Conservation (phyloP, 2,113 vertebrate species). For the Melanerpes aurifrons region DNA sequence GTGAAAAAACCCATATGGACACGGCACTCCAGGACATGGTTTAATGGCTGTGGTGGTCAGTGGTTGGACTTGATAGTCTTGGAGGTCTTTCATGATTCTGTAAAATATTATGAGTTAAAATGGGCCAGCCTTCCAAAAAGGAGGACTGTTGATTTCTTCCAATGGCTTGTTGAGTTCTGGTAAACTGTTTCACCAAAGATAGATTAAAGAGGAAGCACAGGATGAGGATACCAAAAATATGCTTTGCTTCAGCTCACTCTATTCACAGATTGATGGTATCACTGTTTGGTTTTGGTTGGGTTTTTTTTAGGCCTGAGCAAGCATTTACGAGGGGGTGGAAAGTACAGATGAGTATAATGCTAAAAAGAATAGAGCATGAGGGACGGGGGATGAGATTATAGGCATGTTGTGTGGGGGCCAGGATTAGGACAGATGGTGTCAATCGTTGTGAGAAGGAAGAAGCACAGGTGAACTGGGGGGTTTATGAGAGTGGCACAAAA, state of each 20-base stretch:
- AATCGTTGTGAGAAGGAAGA: slow-evolving; percentile 1
- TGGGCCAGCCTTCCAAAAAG: background rate
- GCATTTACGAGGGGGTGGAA: slow-evolving; percentile 66
- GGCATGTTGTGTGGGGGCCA: slow-evolving; percentile 50
- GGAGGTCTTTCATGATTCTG: background rate
- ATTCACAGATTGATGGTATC: slow-evolving; percentile 67
- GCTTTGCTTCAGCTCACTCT: slow-evolving; percentile 51
- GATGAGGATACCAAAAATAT: slow-evolving; percentile 53
- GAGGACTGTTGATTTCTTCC: slow-evolving; percentile 21
- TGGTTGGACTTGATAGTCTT: too few species aligned
- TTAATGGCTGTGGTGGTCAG: too few species aligned
- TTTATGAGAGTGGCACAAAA: background rate
- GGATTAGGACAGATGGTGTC: slow-evolving; percentile 60
- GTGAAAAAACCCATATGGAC: too few species aligned
- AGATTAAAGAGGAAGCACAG: slow-evolving; percentile 63
- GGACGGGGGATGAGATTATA: slow-evolving; percentile 50
- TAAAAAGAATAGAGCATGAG: slow-evolving; percentile 68
- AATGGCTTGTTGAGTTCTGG: slow-evolving; percentile 15
- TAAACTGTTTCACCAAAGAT: slow-evolving; percentile 60
- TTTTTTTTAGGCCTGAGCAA: slow-evolving; percentile 66
- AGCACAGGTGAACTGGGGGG: slow-evolving; percentile 43
- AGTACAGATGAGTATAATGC: slow-evolving; percentile 69
- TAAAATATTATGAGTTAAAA: slow-evolving; percentile 16
- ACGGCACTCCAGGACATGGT: too few species aligned
- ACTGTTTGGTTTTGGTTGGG: slow-evolving; percentile 57